Evolutionary conservation across 2,797 vertebrate genomes (phyloP).

Genomic region (Carduelis carduelis): DNA sequence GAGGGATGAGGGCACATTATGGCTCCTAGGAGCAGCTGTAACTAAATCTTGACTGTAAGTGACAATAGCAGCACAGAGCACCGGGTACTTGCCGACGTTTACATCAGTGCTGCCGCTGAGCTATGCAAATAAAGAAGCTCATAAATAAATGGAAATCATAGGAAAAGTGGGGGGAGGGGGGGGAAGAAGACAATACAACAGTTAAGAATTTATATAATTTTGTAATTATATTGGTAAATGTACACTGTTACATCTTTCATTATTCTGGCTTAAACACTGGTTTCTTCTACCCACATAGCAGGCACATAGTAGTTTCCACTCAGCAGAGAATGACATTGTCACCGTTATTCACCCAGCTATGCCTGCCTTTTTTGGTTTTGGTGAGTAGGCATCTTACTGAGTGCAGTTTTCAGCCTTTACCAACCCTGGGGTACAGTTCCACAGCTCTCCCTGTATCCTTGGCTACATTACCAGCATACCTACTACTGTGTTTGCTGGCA

Average conservation of each 20-base stretch:
- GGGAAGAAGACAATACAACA: background rate
- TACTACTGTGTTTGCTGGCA: background rate
- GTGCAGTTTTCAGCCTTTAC: background rate
- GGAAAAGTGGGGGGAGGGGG: background rate
- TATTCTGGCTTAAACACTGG: background rate
- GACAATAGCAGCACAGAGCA: background rate
- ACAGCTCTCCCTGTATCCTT: background rate
- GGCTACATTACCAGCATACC: background rate
- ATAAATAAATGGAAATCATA: background rate
- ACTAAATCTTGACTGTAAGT: background rate
- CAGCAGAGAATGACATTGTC: background rate
- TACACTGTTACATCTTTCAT: background rate
- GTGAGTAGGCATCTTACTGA: background rate
- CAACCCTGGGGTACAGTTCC: background rate
- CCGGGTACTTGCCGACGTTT: background rate
- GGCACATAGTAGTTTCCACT: background rate
- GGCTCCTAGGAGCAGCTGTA: conserved; percentile 4
- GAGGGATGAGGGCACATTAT: background rate
- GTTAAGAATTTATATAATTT: background rate
- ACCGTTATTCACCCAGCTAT: background rate
- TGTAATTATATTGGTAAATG: background rate
- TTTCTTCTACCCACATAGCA: background rate
- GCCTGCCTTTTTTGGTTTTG: background rate
- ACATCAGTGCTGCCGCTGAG: background rate
- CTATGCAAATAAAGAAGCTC: background rate